Base-by-base conservation (phyloP, 2,888 invertebrate genomes). In the Hoplodrina blanda region DNA sequence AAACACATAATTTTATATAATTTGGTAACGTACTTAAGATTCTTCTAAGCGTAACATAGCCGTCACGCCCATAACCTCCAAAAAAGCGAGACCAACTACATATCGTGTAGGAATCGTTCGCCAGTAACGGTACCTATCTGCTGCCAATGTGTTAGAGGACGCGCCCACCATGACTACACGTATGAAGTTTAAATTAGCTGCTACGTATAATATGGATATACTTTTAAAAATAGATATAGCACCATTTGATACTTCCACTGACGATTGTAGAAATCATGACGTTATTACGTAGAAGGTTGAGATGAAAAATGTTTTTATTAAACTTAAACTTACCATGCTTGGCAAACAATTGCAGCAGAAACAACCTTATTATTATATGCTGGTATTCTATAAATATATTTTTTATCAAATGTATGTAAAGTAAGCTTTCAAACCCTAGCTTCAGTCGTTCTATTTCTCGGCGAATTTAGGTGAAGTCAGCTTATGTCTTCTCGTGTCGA, bases 61-160 rank as follows among this genome's bases (percentile, higher is more conserved):
- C 61, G 66, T 71, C 63, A 80, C 80, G 78, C 80, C 78, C 71
- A 78, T 64, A 67, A 71, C 17, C 66, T 64, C 49, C 20, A 76
- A 76, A 75, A 76, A 67, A 44, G 15, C 10, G 37, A 54, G 53
- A 71, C 46, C 62, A 63, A 59, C 56, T 19, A 30, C 64, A 46
- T 53, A 67, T 44, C 61, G 52, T 44, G 59, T 55, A 41, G 19
- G 52, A 69, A 66, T 57, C 67, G 50, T 65, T 75, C 37, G 55
- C 44, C 10, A 25, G 56, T 80, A 80, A 78, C 78, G 80, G 78
- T 76, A 46, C 17, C 46, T 41, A 54, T 55, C 10, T 55, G 30
- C 54, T 57, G 52, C 63, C 61, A 49, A 76, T 67, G 76, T 78
- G 80, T 76, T 64, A 67, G 76, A 50, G 25, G 62, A 61, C 76